Evolutionary conservation across 2,113 vertebrate genomes (phyloP).

Genomic region (Prietella phreatophila): DNA sequence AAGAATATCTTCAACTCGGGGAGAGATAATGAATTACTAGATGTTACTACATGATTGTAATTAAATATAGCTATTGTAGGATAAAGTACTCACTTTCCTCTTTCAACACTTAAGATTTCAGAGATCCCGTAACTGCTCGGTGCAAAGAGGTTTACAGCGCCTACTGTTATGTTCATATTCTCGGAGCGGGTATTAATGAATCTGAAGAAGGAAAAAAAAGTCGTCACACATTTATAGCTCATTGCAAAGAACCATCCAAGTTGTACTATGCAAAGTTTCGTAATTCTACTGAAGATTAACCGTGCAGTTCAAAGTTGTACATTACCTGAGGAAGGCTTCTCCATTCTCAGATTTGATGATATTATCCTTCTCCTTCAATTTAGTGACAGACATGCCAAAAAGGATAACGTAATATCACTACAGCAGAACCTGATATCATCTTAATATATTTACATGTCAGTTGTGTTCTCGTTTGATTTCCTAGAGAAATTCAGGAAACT

Average conservation of each 20-base stretch:
- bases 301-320: neutral
- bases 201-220: conserved; percentile 66
- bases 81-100: conserved; percentile 77
- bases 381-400: conserved; percentile 24
- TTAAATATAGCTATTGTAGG: neutral
- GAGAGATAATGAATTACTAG: neutral
- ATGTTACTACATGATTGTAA: neutral
- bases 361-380: conserved; percentile 75
- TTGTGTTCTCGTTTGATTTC: neutral
- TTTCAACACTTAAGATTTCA: conserved; percentile 64
- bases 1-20: neutral
- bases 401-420: neutral
- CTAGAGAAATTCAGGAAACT: neutral
- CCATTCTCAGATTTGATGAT: conserved; percentile 76
- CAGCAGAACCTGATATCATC: neutral
- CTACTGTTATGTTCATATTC: conserved; percentile 73
- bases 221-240: neutral
- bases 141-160: conserved; percentile 54
- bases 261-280: neutral
- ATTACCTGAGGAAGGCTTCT: conserved; percentile 79
- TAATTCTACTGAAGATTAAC: conserved; percentile 37
- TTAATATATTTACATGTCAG: neutral
- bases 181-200: conserved; percentile 80
- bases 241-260: neutral
- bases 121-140: conserved; percentile 68